phyloP scores from a whole-genome alignment of 2,113 vertebrate species.

The Poeciliopsis turrubarensis region DNA sequence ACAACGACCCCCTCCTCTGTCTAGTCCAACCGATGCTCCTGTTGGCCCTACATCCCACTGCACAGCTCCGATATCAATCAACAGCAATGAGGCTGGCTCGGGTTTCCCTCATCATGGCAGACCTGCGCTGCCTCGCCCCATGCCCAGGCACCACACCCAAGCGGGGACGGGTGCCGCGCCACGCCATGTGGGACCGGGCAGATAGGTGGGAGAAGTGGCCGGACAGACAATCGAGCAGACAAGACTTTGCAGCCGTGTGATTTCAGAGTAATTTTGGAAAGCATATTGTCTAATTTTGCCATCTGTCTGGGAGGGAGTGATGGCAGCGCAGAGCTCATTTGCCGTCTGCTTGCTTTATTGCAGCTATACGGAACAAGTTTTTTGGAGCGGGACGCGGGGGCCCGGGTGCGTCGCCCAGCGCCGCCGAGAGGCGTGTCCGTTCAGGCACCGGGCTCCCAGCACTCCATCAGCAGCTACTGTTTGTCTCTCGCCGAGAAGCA shows the following conservation, averaged over 20 bases:
- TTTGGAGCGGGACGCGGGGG: slow-evolving; percentile 72
- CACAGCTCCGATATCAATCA: slow-evolving; percentile 77
- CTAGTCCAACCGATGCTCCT: slow-evolving; percentile 46
- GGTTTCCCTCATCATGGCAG: slow-evolving; percentile 43
- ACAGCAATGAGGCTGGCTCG: slow-evolving; percentile 74
- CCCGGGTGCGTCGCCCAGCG: slow-evolving; percentile 70
- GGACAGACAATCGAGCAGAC: slow-evolving; percentile 59
- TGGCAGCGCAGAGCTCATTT: slow-evolving; percentile 82
- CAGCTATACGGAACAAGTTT: slow-evolving; percentile 76
- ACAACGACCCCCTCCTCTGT: slow-evolving; percentile 8
- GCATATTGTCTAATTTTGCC: slow-evolving; percentile 89
- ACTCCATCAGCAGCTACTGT: slow-evolving; percentile 63
- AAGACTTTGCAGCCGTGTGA: slow-evolving; percentile 72
- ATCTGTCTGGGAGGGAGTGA: slow-evolving; percentile 84
- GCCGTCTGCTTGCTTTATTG: slow-evolving; percentile 84
- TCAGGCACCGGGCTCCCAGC: slow-evolving; percentile 58
- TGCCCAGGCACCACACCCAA: slow-evolving; percentile 59
- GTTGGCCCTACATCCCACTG: slow-evolving; percentile 64
- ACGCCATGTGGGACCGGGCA: slow-evolving; percentile 32
- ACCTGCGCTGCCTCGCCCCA: slow-evolving; percentile 27
- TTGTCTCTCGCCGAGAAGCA: slow-evolving; percentile 46
- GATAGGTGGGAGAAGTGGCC: slow-evolving; percentile 40
- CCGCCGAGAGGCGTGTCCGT: slow-evolving; percentile 70
- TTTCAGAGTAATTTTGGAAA: slow-evolving; percentile 82
- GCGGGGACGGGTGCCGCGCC: slow-evolving; percentile 35